Percentiles rank a stretch among this genome's conserved stretches.
phyloP scores from a whole-genome alignment of 2,888 invertebrate species.

The Therioaphis trifolii region DNA sequence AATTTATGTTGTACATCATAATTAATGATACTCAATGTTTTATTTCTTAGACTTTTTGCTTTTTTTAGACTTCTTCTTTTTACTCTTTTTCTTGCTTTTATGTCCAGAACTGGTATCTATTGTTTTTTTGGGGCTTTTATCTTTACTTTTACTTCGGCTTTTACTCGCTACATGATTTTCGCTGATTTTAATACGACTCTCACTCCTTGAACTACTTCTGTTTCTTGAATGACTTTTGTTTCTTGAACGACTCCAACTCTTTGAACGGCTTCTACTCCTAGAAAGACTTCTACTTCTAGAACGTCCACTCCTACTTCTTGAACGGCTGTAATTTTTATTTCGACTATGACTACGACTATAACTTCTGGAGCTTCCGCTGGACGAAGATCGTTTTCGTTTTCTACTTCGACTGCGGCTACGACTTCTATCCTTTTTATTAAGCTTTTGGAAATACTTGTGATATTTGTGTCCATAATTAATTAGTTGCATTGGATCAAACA shows the following conservation, averaged over 20 bases:
- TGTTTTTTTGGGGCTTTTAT: slow-evolving; percentile 9
- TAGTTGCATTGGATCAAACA: slow-evolving; percentile 64
- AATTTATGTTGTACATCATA: too few species aligned
- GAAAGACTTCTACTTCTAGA: slow-evolving; percentile 64
- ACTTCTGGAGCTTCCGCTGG: slow-evolving; percentile 68
- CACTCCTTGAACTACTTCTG: slow-evolving; percentile 64
- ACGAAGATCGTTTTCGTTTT: slow-evolving; percentile 67
- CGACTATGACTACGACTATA: slow-evolving; percentile 68
- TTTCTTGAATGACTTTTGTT: slow-evolving; percentile 63
- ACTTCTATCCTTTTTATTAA: slow-evolving; percentile 71
- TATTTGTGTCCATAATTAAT: slow-evolving; percentile 65
- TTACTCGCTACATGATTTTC: slow-evolving; percentile 67
- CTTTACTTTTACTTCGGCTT: slow-evolving; percentile 24
- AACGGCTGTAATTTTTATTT: slow-evolving; percentile 60
- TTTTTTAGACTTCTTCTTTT: slow-evolving; percentile 52
- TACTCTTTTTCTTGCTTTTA: slow-evolving; percentile 46
- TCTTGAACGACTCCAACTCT: slow-evolving; percentile 63
- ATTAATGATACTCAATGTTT: neutral
- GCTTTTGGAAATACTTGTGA: slow-evolving; percentile 72
- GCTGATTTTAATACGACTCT: slow-evolving; percentile 66
- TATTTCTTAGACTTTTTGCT: slow-evolving; percentile 45
- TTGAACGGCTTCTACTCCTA: slow-evolving; percentile 63
- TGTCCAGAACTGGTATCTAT: neutral
- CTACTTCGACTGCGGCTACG: slow-evolving; percentile 67
- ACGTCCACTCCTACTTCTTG: slow-evolving; percentile 64